Conservation (phyloP, 2,113 vertebrate genomes). For the Python bivittatus region DNA sequence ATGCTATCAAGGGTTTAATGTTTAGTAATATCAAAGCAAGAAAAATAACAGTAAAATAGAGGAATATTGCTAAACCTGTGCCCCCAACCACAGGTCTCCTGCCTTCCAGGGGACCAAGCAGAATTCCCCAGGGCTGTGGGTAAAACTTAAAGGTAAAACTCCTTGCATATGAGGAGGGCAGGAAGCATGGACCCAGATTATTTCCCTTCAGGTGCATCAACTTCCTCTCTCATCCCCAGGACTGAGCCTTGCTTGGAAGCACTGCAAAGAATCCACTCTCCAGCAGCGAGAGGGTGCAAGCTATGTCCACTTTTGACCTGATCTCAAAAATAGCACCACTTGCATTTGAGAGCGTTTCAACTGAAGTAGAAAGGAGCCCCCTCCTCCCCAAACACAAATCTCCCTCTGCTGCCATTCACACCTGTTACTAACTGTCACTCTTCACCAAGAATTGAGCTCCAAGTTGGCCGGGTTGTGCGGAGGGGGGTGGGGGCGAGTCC, state of each 20-base stretch:
- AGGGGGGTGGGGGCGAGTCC: not conserved
- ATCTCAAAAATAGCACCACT: conserved; percentile 26
- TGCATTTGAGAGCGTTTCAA: not conserved
- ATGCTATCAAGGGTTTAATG: no score
- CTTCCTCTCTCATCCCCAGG: not conserved
- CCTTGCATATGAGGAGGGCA: not conserved
- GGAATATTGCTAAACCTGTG: no score
- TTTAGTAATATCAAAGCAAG: no score
- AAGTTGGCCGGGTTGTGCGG: no score
- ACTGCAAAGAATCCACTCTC: not conserved
- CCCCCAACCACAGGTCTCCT: no score
- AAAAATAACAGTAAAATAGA: no score
- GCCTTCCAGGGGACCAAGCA: no score
- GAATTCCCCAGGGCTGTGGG: no score
- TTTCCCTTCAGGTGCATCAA: not conserved
- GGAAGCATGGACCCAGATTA: not conserved
- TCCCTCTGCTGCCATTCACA: not conserved
- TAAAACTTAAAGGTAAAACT: no score
- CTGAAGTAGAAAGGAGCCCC: not conserved
- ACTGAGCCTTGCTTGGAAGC: not conserved
- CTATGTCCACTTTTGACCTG: not conserved
- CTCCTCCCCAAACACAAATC: not conserved
- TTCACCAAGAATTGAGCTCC: no score
- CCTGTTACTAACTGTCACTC: not conserved
- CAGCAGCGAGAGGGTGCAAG: not conserved